phyloP scores from a whole-genome alignment of 2,797 vertebrate genomes.

The Picus viridis region DNA sequence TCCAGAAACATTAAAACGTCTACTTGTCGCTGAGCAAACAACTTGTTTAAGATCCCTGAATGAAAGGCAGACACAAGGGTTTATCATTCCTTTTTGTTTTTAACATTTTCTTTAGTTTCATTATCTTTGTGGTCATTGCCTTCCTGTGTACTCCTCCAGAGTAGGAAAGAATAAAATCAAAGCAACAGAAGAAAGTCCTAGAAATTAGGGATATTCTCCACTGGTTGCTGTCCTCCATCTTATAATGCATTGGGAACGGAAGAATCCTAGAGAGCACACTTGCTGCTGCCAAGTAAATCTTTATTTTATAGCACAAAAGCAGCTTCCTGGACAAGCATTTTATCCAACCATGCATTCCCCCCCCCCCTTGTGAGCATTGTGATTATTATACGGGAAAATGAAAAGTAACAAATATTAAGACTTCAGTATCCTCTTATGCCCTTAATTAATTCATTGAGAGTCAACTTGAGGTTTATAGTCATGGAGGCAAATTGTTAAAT shows the following conservation, averaged over 20 bases:
- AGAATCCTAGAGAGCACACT: constrained; percentile 42
- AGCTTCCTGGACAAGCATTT: constrained; percentile 53
- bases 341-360: neutral
- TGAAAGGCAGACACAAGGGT: neutral
- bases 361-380: neutral
- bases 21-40: neutral
- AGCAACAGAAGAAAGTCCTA: neutral
- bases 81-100: neutral
- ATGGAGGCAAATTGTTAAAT: neutral
- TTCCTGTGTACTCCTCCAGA: neutral
- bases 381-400: constrained; percentile 31
- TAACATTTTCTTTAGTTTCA: neutral
- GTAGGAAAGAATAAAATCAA: neutral
- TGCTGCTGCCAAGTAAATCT: constrained; percentile 47
- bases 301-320: constrained; percentile 64
- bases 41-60: neutral
- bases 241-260: neutral
- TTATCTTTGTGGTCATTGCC: neutral
- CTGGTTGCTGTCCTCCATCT: neutral
- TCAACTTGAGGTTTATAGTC: neutral
- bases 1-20: neutral
- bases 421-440: neutral
- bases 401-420: constrained; percentile 29
- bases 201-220: constrained; percentile 6
- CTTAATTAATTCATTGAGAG: constrained; percentile 18